phyloP scores from a whole-genome alignment of 2,888 invertebrate genomes.

The Axea sp. region DNA sequence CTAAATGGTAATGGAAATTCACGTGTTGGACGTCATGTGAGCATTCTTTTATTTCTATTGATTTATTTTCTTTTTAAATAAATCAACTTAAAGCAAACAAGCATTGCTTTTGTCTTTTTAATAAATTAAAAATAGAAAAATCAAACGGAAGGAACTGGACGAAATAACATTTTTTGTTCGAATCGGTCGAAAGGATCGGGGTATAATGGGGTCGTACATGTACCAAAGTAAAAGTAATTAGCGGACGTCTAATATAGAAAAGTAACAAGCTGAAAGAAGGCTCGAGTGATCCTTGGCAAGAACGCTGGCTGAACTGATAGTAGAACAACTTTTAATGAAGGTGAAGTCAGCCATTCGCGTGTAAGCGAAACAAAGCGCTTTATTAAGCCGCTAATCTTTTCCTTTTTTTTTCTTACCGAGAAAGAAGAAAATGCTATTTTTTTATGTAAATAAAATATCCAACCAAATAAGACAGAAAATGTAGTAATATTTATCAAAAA shows the following conservation, averaged over 20 bases:
- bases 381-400: constrained; percentile 57
- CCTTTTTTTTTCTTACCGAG: constrained; percentile 20
- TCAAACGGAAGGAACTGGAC: too few species aligned
- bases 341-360: constrained; percentile 57
- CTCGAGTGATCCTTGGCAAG: constrained; percentile 17
- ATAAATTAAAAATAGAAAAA: not conserved
- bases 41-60: constrained; percentile 25
- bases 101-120: not conserved
- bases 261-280: constrained; percentile 30
- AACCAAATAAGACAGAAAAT: constrained; percentile 14
- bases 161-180: too few species aligned
- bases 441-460: constrained; percentile 36
- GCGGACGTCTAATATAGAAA: constrained; percentile 44
- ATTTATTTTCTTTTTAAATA: constrained; percentile 11
- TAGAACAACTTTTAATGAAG: constrained; percentile 67
- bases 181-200: constrained; percentile 10
- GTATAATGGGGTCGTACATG: constrained; percentile 5
- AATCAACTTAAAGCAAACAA: constrained; percentile 4
- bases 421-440: too few species aligned
- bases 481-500: constrained; percentile 12
- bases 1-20: constrained; percentile 48
- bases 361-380: constrained; percentile 65
- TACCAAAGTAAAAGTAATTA: constrained; percentile 50
- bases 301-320: constrained; percentile 62
- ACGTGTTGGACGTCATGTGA: constrained; percentile 42